Evolutionary conservation across 2,888 invertebrate species (phyloP).

Genomic region (Boloria euphrosyne): DNA sequence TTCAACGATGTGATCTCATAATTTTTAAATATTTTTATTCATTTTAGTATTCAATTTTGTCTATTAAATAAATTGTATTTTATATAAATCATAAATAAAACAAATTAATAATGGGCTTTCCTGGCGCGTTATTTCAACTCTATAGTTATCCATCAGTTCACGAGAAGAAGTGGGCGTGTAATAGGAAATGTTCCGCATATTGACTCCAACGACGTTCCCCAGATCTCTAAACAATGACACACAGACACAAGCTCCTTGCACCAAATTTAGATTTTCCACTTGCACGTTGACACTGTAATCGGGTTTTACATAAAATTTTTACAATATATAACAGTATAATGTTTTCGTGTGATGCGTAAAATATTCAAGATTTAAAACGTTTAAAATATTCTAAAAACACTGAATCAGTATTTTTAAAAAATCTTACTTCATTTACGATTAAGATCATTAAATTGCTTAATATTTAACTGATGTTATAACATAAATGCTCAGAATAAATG

Average conservation of each 20-base stretch:
- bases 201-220: constrained; percentile 74
- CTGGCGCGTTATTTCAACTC: constrained; percentile 49
- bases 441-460: neutral
- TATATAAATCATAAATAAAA: too few species aligned
- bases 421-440: neutral
- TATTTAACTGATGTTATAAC: neutral
- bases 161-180: constrained; percentile 81
- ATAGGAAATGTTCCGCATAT: constrained; percentile 83
- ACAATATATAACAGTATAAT: constrained; percentile 1
- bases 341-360: neutral
- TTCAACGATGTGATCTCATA: too few species aligned
- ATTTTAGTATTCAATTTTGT: too few species aligned
- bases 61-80: too few species aligned
- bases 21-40: too few species aligned
- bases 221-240: constrained; percentile 80
- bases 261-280: constrained; percentile 41
- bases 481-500: too few species aligned
- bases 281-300: constrained; percentile 24
- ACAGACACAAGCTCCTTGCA: constrained; percentile 44
- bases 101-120: neutral
- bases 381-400: too few species aligned
- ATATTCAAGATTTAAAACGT: too few species aligned
- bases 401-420: neutral
- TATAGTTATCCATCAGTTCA: constrained; percentile 56
- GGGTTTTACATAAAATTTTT: constrained; percentile 5